phyloP scores from a whole-genome alignment of 2,888 invertebrate genomes.

The Ophion costatus region DNA sequence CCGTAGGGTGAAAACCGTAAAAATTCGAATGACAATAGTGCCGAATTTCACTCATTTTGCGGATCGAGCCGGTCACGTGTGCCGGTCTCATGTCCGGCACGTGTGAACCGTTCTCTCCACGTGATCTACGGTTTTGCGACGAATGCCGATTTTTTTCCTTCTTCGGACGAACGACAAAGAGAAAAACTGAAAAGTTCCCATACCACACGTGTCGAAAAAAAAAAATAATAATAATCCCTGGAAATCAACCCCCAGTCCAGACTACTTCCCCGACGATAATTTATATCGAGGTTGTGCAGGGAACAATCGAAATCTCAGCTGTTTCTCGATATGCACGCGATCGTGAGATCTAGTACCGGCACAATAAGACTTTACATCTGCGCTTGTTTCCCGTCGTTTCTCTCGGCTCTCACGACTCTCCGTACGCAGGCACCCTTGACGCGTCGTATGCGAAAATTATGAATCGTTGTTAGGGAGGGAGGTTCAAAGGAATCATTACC shows the following conservation, averaged over 20 bases:
- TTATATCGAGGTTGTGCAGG: conserved; percentile 29
- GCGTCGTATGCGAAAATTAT: conserved; percentile 56
- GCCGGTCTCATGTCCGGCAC: conserved; percentile 39
- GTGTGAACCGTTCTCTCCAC: conserved; percentile 24
- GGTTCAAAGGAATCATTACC: conserved; percentile 67
- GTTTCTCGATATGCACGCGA: conserved; percentile 57
- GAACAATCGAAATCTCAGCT: conserved; percentile 62
- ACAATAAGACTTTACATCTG: conserved; percentile 54
- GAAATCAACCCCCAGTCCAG: neutral
- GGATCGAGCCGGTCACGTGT: conserved; percentile 7
- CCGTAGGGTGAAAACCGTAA: neutral
- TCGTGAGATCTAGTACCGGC: conserved; percentile 51
- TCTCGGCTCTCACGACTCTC: conserved; percentile 57
- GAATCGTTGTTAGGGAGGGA: conserved; percentile 59
- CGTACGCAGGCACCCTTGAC: conserved; percentile 39
- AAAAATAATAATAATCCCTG: conserved; percentile 14
- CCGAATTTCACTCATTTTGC: neutral
- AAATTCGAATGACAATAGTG: neutral
- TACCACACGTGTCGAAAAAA: conserved; percentile 38
- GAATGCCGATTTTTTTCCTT: conserved; percentile 8
- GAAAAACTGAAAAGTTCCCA: conserved; percentile 37
- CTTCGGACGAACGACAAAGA: conserved; percentile 28
- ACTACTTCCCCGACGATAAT: neutral
- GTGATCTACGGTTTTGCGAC: conserved; percentile 30
- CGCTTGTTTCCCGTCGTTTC: conserved; percentile 57